phyloP scores from a whole-genome alignment of 2,888 invertebrate species.

The Sepioteuthis lessoniana region DNA sequence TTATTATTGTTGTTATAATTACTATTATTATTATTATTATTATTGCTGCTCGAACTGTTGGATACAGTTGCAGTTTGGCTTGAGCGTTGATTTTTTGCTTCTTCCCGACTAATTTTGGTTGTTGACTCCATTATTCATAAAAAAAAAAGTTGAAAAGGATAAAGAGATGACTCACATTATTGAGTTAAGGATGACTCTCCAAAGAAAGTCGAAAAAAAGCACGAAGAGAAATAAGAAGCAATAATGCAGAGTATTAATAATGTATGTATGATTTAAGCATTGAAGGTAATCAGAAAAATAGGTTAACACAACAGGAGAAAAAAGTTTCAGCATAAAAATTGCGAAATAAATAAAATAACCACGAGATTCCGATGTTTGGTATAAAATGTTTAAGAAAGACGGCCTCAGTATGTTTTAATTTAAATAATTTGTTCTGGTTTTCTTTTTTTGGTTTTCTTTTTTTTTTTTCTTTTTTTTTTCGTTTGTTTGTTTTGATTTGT shows the following conservation, averaged over 20 bases:
- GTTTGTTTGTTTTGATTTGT: too few relatives aligned
- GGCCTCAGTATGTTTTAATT: too few relatives aligned
- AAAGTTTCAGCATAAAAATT: background rate
- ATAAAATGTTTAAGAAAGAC: too few relatives aligned
- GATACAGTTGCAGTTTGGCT: background rate
- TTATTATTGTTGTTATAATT: background rate
- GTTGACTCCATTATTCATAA: background rate
- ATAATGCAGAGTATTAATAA: background rate
- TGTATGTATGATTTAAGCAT: too few relatives aligned
- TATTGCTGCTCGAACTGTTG: background rate
- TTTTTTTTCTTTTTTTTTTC: too few relatives aligned
- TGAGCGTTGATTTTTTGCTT: background rate
- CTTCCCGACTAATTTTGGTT: background rate
- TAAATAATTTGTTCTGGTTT: too few relatives aligned
- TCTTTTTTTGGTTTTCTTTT: too few relatives aligned
- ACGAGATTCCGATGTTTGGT: too few relatives aligned
- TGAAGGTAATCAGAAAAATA: too few relatives aligned
- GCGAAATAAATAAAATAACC: background rate
- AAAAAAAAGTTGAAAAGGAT: background rate
- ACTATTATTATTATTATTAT: slow-evolving; percentile 36
- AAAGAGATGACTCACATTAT: background rate
- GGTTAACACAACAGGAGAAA: background rate
- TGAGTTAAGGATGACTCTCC: background rate
- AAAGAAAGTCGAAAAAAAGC: background rate
- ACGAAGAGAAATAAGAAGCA: too few relatives aligned